phyloP scores from a whole-genome alignment of 23 tunicate genomes.

The Ascidia mentula region DNA sequence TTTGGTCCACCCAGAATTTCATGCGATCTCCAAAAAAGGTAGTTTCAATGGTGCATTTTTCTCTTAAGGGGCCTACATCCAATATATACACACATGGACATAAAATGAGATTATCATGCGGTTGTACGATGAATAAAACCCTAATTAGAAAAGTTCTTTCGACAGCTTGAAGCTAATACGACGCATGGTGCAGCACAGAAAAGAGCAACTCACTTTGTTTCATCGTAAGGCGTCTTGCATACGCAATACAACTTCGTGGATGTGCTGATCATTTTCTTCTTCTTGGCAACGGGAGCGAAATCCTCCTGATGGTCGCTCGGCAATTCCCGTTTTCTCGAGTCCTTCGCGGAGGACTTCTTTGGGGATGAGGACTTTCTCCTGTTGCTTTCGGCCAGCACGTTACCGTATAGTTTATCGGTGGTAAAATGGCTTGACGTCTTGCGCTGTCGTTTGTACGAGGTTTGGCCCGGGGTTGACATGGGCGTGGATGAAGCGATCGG shows the following conservation, averaged over 20 bases:
- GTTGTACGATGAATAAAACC: too few relatives aligned
- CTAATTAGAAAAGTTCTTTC: too few relatives aligned
- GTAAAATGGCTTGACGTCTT: background rate
- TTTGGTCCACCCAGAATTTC: too few relatives aligned
- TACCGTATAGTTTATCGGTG: background rate
- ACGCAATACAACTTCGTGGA: slow-evolving; percentile 69
- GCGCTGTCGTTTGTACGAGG: slow-evolving; percentile 3
- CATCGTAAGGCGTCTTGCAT: slow-evolving; percentile 83
- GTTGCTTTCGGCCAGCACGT: slow-evolving; percentile 50
- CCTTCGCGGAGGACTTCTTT: slow-evolving; percentile 20
- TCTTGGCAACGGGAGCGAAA: slow-evolving; percentile 23
- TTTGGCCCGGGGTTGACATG: background rate
- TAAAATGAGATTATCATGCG: too few relatives aligned
- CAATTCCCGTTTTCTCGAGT: background rate
- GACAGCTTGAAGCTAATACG: too few relatives aligned
- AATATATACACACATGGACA: too few relatives aligned
- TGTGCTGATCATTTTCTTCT: slow-evolving; percentile 58
- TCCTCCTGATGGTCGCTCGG: slow-evolving; percentile 11
- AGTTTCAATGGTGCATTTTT: too few relatives aligned
- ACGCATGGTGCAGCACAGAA: too few relatives aligned
- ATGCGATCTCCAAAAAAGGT: too few relatives aligned
- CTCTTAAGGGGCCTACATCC: too few relatives aligned
- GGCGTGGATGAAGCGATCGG: background rate
- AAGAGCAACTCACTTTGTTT: slow-evolving; percentile 45
- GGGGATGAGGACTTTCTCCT: slow-evolving; percentile 31